phyloP scores from a whole-genome alignment of 2,888 invertebrate genomes.

The Trissonchulus latispiculum region DNA sequence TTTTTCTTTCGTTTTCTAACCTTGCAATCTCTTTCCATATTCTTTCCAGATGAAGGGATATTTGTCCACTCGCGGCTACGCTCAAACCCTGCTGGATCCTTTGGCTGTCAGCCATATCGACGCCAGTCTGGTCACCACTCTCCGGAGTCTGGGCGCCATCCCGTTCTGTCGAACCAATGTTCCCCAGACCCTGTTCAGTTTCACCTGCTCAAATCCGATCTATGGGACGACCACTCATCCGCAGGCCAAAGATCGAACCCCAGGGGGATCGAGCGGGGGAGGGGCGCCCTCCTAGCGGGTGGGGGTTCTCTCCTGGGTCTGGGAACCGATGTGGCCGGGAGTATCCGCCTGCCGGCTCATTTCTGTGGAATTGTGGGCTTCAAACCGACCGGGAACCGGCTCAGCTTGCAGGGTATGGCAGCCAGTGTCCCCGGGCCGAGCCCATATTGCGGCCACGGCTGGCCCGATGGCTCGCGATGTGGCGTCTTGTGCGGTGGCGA shows the following conservation, averaged over 20 bases:
- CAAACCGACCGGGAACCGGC: slow-evolving; percentile 44
- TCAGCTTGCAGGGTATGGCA: slow-evolving; percentile 34
- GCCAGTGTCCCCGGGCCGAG: background rate
- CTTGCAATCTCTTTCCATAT: background rate
- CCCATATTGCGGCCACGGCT: slow-evolving; percentile 18
- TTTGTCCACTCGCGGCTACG: background rate
- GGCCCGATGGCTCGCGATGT: slow-evolving; percentile 44
- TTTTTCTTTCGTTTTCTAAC: no score
- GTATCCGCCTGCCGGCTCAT: slow-evolving; percentile 48
- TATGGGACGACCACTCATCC: slow-evolving; percentile 48
- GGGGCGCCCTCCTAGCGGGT: slow-evolving; percentile 46
- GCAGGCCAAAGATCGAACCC: slow-evolving; percentile 46
- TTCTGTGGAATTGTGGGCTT: slow-evolving; percentile 49
- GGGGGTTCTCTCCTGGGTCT: slow-evolving; percentile 48
- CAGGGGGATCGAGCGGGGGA: slow-evolving; percentile 50
- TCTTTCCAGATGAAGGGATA: background rate
- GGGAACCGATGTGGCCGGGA: slow-evolving; percentile 50
- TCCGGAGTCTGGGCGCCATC: slow-evolving; percentile 47
- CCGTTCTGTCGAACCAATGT: slow-evolving; percentile 50
- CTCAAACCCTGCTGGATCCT: background rate
- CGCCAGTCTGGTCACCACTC: slow-evolving; percentile 27
- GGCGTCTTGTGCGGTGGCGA: slow-evolving; percentile 35
- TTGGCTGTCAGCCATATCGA: slow-evolving; percentile 27
- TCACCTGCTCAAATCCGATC: slow-evolving; percentile 45
- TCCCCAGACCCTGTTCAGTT: slow-evolving; percentile 43